phyloP scores from a whole-genome alignment of 2,797 vertebrate genomes.

The Ibycter americanus region DNA sequence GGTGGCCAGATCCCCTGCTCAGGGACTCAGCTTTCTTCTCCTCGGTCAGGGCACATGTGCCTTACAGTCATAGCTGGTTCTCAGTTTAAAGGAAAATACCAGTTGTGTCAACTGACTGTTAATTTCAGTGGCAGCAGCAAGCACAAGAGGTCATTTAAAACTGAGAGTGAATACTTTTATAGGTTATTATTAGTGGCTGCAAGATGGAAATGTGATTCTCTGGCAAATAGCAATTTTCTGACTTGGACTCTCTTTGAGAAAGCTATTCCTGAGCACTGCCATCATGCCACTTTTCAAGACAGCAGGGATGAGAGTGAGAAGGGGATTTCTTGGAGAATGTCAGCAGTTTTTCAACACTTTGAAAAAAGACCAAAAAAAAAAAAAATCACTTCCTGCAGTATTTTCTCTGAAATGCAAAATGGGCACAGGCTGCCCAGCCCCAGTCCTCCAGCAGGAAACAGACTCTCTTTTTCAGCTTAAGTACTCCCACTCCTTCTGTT shows the following conservation, averaged over 20 bases:
- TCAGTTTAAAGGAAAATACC: conserved; percentile 21
- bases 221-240: conserved; percentile 16
- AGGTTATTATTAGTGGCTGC: conserved; percentile 42
- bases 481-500: conserved; percentile 32
- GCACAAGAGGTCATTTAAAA: conserved; percentile 33
- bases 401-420: conserved; percentile 26
- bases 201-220: conserved; percentile 51
- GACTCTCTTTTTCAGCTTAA: conserved; percentile 34
- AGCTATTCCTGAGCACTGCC: not conserved
- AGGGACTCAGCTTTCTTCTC: not conserved
- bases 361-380: not conserved
- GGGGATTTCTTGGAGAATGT: conserved; percentile 8
- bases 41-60: not conserved
- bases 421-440: not conserved
- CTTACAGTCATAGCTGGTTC: not conserved
- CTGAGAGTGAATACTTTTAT: conserved; percentile 21
- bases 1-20: not conserved
- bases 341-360: not conserved
- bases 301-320: not conserved
- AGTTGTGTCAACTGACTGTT: not conserved
- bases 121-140: conserved; percentile 18
- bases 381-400: not conserved
- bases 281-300: not conserved
- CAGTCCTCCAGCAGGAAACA: conserved; percentile 19
- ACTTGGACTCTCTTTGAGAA: not conserved